Evolutionary conservation across 2,888 invertebrate species (phyloP), one percentile per base, ranked within the genome.

Genomic region (Drosophila anomalata): DNA sequence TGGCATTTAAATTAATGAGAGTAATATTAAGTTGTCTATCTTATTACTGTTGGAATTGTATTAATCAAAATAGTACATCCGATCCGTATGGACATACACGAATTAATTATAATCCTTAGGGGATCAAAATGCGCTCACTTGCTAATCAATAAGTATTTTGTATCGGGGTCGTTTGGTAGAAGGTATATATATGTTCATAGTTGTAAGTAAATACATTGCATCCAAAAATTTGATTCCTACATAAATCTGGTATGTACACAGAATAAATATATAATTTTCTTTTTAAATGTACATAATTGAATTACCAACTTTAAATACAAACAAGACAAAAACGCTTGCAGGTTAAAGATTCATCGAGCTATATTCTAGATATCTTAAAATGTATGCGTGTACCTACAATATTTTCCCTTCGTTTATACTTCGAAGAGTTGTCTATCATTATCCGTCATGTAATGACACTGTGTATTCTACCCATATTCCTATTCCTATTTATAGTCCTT

Each of bases 291-390:
- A 85, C 82, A 76, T 82, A 82, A 79, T 79, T 77, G 76, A 77
- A 62, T 69, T 77, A 82, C 76, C 71, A 73, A 69, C 54, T 72
- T 52, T 65, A 58, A 72, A 44, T 72, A 65, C 70, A 73, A 82
- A 85, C 85, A 85, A 82, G 85, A 79, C 85, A 82, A 81, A 81
- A 81, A 81, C 85, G 79, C 79, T 85, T 81, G 81, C 85, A 79
- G 77, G 59, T 82, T 85, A 85, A 77, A 70, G 73, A 78, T 76
- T 79, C 55, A 71, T 78, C 69, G 75, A 75, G 73, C 58, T 77
- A 70, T 68, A 41, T 70, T 54, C 63, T 66, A 73, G 46, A 55
- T 73, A 70, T 46, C 59, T 62, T 65, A 73, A 50, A 48, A 44
- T 53, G 54, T 76, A 72, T 65, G 65, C 22, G 54, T 59, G 63